phyloP scores from a whole-genome alignment of 1,140 invertebrate species.

The Colletes latitarsis region DNA sequence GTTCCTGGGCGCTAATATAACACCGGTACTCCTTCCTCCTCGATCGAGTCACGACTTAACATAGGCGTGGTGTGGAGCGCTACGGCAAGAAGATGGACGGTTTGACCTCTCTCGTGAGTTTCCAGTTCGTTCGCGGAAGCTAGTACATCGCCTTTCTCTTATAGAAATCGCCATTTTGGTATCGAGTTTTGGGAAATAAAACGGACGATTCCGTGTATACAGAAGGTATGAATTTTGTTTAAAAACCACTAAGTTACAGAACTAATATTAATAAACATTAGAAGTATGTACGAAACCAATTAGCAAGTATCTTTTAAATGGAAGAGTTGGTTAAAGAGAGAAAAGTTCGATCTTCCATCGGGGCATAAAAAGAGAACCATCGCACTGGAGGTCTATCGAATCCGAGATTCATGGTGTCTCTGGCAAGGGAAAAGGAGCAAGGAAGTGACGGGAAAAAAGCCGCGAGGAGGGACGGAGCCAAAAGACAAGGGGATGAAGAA shows the following conservation, averaged over 20 bases:
- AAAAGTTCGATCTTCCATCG: not conserved
- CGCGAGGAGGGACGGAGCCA: not conserved
- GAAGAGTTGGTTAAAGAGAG: not conserved
- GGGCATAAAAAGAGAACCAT: too few relatives aligned
- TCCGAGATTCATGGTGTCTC: not conserved
- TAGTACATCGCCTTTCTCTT: not conserved
- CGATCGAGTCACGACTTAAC: constrained; percentile 73
- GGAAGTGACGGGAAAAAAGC: not conserved
- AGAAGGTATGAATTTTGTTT: too few relatives aligned
- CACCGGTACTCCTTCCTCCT: constrained; percentile 60
- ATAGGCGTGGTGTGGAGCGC: constrained; percentile 72
- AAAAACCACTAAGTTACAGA: too few relatives aligned
- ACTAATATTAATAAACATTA: too few relatives aligned
- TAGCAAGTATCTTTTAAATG: not conserved
- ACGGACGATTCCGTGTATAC: too few relatives aligned
- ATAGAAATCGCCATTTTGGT: constrained; percentile 10
- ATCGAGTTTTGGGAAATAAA: not conserved
- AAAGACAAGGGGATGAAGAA: constrained; percentile 7
- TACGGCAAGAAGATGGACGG: constrained; percentile 68
- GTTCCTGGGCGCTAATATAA: constrained; percentile 61
- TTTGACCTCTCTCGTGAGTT: constrained; percentile 66
- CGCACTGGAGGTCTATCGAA: not conserved
- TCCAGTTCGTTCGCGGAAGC: constrained; percentile 45
- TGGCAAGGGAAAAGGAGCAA: not conserved
- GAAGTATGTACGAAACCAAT: not conserved